phyloP scores from a whole-genome alignment of 2,797 vertebrate species.

The Brachyalestes nurse region DNA sequence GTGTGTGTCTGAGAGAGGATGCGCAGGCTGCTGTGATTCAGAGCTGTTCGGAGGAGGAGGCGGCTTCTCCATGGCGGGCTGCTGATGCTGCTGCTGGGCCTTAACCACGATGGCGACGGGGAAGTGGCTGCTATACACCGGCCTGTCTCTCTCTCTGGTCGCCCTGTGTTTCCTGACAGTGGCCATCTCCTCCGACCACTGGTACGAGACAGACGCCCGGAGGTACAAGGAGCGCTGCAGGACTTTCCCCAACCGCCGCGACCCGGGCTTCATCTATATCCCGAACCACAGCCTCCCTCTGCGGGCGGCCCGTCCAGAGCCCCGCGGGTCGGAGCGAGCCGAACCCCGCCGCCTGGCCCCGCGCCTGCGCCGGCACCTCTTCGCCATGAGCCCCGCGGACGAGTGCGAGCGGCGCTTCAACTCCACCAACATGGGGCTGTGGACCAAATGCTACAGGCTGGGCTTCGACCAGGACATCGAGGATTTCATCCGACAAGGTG shows the following conservation, averaged over 20 bases:
- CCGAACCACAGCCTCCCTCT: conserved; percentile 90
- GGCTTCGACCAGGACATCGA: conserved; percentile 86
- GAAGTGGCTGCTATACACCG: conserved; percentile 87
- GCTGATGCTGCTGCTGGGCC: conserved; percentile 62
- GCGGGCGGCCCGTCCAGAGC: conserved; percentile 80
- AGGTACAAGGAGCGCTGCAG: conserved; percentile 88
- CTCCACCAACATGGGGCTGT: conserved; percentile 88
- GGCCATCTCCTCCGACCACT: conserved; percentile 89
- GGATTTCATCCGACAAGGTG: conserved; percentile 87
- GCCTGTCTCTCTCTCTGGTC: conserved; percentile 86
- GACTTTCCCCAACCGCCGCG: conserved; percentile 83
- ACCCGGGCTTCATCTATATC: conserved; percentile 90
- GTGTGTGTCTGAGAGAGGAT: background rate
- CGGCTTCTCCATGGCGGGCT: conserved; percentile 58
- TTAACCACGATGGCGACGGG: conserved; percentile 84
- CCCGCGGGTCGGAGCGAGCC: conserved; percentile 77
- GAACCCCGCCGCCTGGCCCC: conserved; percentile 82
- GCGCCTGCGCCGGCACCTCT: conserved; percentile 85
- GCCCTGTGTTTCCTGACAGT: conserved; percentile 88
- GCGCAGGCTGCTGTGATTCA: conserved; percentile 23
- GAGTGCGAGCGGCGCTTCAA: conserved; percentile 89
- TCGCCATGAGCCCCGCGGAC: conserved; percentile 83
- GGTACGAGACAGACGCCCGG: conserved; percentile 90
- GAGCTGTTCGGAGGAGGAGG: conserved; percentile 19
- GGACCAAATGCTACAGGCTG: conserved; percentile 85